Base-by-base conservation (phyloP, 2,888 invertebrate species). In the Liposcelis brunnea region DNA sequence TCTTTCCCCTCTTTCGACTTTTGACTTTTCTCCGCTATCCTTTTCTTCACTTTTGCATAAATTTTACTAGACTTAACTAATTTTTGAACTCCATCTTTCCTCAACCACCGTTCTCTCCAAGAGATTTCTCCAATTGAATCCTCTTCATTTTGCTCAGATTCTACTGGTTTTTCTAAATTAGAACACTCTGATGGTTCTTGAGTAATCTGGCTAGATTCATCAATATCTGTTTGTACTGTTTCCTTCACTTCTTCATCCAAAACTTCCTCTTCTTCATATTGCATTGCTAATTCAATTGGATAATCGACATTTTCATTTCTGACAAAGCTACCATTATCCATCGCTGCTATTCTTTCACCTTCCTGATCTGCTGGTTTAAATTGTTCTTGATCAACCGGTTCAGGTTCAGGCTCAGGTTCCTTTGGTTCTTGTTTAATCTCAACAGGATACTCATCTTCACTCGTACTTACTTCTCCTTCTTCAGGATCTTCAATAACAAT, bases 41-140 rank as follows among this genome's bases (percentile, higher is more conserved):
- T 52, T 37, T 53, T 55, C 31, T 53, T 48, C 35, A 54, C 52
- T 44, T 50, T 54, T n/a, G 53, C 51, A 46, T 53, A 52, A 19
- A 56, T 49, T 48, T 53, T 55, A 47, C 53, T 55, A 6, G 54
- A 54, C 26, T 49, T 51, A 19, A 56, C 51, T 18, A 55, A 52
- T 26, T 52, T 53, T 47, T 55, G 51, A 2, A 55, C 54, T 35
- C 51, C 50, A 36, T 53, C 49, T 18, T 52, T 54, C 33, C 53
- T 51, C 14, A 53, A 49, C 53, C 52, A 52, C 40, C 52, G 48
- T 37, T 49, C 48, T 15, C 50, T 47, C 53, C 53, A 52, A 34
- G 35, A 46, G 8, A 33, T 47, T 42, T 49, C 48, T 10, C 15
- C 31, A 33, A 35, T 31, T 19, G 19, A 18, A 8, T 44, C 37